Conservation (phyloP, 2,888 invertebrate species). For the Nephrotoma appendiculata region DNA sequence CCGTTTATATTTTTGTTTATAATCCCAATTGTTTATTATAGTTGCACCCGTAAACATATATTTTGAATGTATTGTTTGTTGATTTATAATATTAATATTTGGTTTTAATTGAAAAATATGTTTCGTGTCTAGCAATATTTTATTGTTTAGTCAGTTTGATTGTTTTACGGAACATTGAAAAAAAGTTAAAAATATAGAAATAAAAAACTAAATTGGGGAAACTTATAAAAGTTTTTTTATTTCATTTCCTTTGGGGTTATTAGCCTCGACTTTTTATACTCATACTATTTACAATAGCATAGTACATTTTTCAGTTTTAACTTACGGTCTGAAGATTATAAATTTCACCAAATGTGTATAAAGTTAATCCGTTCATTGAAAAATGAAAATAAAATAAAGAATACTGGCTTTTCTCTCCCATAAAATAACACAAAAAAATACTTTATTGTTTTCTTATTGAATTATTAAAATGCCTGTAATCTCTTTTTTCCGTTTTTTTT, state of each 20-base stretch:
- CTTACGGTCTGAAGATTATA: not conserved
- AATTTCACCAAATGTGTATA: not conserved
- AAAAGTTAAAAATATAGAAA: not conserved
- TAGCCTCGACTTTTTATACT: not conserved
- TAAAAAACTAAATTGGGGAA: not conserved
- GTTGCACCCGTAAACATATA: not conserved
- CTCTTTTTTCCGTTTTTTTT: not conserved
- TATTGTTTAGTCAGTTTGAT: not conserved
- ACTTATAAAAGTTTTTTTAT: not conserved
- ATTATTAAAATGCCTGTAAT: not conserved
- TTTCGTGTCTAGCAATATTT: not conserved
- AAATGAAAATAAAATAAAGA: not conserved
- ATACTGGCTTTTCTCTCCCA: not conserved
- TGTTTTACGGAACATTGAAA: not conserved
- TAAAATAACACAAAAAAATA: not conserved
- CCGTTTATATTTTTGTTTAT: not conserved
- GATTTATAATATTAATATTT: not conserved
- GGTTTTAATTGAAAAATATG: not conserved
- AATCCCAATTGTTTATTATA: not conserved
- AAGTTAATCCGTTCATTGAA: not conserved
- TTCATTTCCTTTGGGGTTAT: not conserved
- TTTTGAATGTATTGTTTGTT: not conserved
- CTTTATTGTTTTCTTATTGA: not conserved
- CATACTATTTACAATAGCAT: not conserved
- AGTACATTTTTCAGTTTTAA: not conserved